phyloP scores from a whole-genome alignment of 2,113 vertebrate species.

The Hippocampus barbouri region DNA sequence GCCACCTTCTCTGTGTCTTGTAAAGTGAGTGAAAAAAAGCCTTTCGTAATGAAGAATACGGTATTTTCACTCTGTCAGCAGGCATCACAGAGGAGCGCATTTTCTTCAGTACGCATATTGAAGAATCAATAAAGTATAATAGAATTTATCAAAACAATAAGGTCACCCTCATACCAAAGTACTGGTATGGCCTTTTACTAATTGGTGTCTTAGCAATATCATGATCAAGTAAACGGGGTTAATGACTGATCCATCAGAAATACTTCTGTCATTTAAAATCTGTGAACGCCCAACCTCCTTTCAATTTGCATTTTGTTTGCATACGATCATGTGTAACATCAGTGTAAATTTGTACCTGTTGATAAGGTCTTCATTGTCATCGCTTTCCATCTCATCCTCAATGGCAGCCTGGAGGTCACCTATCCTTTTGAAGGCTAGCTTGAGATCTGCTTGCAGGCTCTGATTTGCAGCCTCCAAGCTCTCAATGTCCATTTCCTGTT shows the following conservation, averaged over 20 bases:
- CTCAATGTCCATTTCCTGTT: conserved; percentile 95
- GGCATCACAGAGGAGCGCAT: background rate
- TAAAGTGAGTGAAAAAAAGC: background rate
- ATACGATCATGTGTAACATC: background rate
- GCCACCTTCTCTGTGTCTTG: conserved; percentile 2
- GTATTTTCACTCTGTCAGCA: background rate
- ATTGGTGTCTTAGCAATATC: background rate
- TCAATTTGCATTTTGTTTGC: background rate
- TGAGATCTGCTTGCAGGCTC: conserved; percentile 94
- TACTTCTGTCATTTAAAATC: background rate
- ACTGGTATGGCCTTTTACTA: background rate
- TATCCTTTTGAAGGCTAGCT: conserved; percentile 96
- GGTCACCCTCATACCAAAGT: background rate
- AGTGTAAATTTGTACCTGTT: conserved; percentile 78
- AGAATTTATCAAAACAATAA: background rate
- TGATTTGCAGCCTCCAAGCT: conserved; percentile 96
- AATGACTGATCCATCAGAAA: background rate
- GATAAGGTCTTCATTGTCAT: conserved; percentile 95
- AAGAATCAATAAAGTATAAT: background rate
- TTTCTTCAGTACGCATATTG: background rate
- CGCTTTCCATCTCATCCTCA: conserved; percentile 98
- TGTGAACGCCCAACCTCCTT: background rate
- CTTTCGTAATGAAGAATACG: background rate
- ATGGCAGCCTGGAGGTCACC: conserved; percentile 97
- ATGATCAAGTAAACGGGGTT: background rate